Percentiles rank a stretch among this genome's conserved stretches.
Evolutionary conservation across 2,797 vertebrate genomes (phyloP).

Genomic region (Fratercula arctica): DNA sequence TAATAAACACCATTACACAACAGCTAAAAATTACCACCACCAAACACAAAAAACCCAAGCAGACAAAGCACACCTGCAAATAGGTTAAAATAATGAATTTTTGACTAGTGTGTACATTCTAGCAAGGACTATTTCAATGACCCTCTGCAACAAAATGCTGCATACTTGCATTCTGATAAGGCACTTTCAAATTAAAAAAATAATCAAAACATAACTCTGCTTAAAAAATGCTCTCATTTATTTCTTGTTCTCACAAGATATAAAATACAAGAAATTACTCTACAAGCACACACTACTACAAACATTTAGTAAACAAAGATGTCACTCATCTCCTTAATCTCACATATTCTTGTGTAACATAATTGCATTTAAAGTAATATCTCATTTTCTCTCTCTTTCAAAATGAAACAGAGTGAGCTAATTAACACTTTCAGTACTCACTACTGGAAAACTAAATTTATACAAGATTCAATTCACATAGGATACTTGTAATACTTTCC

Average conservation of each 20-base stretch:
- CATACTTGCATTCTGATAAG: constrained; percentile 17
- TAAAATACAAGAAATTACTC: constrained; percentile 43
- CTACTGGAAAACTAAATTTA: background rate
- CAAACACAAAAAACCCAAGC: background rate
- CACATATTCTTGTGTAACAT: constrained; percentile 35
- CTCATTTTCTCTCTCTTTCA: background rate
- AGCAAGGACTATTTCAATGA: background rate
- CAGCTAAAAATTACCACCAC: background rate
- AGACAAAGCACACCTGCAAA: background rate
- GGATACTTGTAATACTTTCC: background rate
- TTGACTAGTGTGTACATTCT: background rate
- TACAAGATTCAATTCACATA: background rate
- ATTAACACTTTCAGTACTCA: background rate
- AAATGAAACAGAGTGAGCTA: background rate
- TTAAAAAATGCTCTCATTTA: constrained; percentile 46
- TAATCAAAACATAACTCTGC: constrained; percentile 12
- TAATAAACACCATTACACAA: background rate
- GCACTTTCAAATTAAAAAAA: constrained; percentile 10
- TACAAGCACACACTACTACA: background rate
- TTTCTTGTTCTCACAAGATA: constrained; percentile 46
- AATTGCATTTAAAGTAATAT: constrained; percentile 23
- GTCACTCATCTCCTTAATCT: constrained; percentile 37
- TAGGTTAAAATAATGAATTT: background rate
- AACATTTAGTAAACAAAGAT: constrained; percentile 25
- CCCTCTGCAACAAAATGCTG: background rate